Evolutionary conservation across 2,113 vertebrate genomes (phyloP).

Genomic region (Amphilophus citrinellus): DNA sequence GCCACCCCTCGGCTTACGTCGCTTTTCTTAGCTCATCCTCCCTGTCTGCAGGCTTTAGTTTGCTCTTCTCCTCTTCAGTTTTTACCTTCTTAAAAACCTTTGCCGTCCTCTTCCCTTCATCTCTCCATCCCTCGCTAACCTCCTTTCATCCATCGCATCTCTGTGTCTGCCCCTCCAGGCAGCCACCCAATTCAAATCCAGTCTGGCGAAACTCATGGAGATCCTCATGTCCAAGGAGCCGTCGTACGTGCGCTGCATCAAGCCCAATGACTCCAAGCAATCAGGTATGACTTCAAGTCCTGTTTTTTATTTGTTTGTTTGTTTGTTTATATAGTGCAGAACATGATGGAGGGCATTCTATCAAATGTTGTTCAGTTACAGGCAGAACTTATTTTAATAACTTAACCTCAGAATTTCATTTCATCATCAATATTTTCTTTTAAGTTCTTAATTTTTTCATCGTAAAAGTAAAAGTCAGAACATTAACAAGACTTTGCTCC

Average conservation of each 20-base stretch:
- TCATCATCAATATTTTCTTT: not conserved
- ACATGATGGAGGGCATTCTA: not conserved
- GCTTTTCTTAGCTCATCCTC: slow-evolving; percentile 35
- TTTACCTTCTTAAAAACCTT: not conserved
- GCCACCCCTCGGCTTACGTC: slow-evolving; percentile 3
- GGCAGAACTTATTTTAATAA: no score
- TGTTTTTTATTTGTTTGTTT: not conserved
- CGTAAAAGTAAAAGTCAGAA: not conserved
- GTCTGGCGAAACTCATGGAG: slow-evolving; percentile 95
- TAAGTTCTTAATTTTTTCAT: not conserved
- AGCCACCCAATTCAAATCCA: slow-evolving; percentile 97
- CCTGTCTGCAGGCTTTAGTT: not conserved
- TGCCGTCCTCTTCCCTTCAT: not conserved
- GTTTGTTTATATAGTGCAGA: not conserved
- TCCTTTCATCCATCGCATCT: not conserved
- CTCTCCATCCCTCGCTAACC: not conserved
- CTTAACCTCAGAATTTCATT: not conserved
- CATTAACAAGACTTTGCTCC: not conserved
- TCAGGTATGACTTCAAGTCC: slow-evolving; percentile 50
- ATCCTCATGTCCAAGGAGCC: slow-evolving; percentile 99
- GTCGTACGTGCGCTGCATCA: slow-evolving; percentile 96
- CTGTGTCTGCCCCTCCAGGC: slow-evolving; percentile 81
- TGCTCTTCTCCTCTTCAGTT: not conserved
- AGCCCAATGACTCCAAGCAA: slow-evolving; percentile 95
- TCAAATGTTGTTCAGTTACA: not conserved